Conservation (phyloP, 2,797 vertebrate genomes). For the Chiroxiphia lanceolata region DNA sequence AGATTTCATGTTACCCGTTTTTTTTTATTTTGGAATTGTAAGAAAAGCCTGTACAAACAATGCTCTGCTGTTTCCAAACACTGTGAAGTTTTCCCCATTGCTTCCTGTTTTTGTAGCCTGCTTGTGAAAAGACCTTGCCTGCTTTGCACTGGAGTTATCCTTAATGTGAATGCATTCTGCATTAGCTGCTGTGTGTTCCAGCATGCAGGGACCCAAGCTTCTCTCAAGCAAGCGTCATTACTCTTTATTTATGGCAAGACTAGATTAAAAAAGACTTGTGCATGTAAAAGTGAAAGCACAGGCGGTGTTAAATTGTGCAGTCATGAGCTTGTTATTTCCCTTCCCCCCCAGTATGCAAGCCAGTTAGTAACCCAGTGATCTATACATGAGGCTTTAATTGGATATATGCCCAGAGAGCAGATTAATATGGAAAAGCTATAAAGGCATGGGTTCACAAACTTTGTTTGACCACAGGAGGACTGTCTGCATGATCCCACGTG, state of each 20-base stretch:
- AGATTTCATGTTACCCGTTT: background rate
- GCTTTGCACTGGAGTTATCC: background rate
- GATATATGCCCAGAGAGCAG: constrained; percentile 53
- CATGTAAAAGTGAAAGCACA: constrained; percentile 45
- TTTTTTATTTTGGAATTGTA: background rate
- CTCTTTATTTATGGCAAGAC: background rate
- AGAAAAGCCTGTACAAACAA: constrained; percentile 43
- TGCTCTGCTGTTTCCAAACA: constrained; percentile 53
- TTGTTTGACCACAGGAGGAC: constrained; percentile 45
- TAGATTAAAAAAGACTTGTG: background rate
- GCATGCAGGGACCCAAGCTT: background rate
- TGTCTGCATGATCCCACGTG: constrained; percentile 5
- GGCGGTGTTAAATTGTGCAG: constrained; percentile 26
- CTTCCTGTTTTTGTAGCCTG: constrained; percentile 50
- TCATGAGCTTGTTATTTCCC: constrained; percentile 49
- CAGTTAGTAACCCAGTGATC: constrained; percentile 61
- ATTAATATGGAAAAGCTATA: constrained; percentile 62
- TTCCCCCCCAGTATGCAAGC: background rate
- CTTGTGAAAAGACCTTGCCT: constrained; percentile 30
- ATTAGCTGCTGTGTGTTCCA: background rate
- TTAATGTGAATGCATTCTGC: background rate
- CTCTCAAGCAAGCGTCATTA: background rate
- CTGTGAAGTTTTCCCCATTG: constrained; percentile 31
- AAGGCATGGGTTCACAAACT: constrained; percentile 62
- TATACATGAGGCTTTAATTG: constrained; percentile 60